A percentile compares a stretch with the other conserved stretches of the same genome.
phyloP scores from a whole-genome alignment of 2,888 invertebrate genomes.

The Rhorus exstirpatorius region DNA sequence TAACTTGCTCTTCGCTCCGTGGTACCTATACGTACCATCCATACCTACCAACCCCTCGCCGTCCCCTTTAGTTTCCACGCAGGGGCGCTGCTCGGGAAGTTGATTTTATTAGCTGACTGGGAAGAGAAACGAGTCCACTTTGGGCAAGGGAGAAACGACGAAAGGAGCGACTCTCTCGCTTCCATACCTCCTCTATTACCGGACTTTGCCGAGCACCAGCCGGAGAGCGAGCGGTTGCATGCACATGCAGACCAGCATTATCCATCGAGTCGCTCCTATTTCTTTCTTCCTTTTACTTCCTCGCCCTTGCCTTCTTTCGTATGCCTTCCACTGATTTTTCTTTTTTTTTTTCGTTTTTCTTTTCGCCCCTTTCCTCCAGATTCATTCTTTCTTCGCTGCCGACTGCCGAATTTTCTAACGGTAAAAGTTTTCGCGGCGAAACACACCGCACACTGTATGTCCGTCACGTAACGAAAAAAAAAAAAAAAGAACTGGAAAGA shows the following conservation, averaged over 20 bases:
- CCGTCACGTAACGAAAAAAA: slow-evolving; percentile 82
- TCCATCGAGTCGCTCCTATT: slow-evolving; percentile 58
- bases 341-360: not conserved
- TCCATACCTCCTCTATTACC: slow-evolving; percentile 32
- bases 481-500: slow-evolving; percentile 66
- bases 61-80: slow-evolving; percentile 48
- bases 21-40: slow-evolving; percentile 47
- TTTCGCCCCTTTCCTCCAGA: slow-evolving; percentile 10
- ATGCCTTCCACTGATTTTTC: slow-evolving; percentile 14
- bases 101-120: slow-evolving; percentile 82
- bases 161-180: slow-evolving; percentile 40
- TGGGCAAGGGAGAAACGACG: slow-evolving; percentile 62
- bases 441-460: slow-evolving; percentile 76
- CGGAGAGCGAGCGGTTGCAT: slow-evolving; percentile 49
- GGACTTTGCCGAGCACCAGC: slow-evolving; percentile 41
- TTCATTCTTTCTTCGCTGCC: slow-evolving; percentile 36
- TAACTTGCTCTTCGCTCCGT: slow-evolving; percentile 62
- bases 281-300: slow-evolving; percentile 7
- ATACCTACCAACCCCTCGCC: slow-evolving; percentile 48
- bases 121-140: slow-evolving; percentile 79
- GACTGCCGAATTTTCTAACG: slow-evolving; percentile 59
- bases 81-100: slow-evolving; percentile 66
- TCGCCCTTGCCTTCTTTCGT: slow-evolving; percentile 12
- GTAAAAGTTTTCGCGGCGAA: slow-evolving; percentile 61
- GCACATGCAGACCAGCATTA: slow-evolving; percentile 62